A percentile compares a stretch with the other conserved stretches of the same genome.
phyloP scores from a whole-genome alignment of 2,888 invertebrate genomes.

The Ephialtes manifestator region DNA sequence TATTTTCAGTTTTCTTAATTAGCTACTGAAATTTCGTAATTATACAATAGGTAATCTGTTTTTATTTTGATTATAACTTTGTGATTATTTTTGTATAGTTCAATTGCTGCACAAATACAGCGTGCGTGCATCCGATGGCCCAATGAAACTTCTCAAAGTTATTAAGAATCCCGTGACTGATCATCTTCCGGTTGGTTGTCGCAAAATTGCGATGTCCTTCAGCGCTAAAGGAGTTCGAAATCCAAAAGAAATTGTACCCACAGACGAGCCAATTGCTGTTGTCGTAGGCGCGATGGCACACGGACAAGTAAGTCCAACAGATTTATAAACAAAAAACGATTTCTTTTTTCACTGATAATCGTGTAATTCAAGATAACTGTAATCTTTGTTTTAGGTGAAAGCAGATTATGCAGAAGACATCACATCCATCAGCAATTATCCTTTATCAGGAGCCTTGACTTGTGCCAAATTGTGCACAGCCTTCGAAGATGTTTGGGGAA shows the following conservation, averaged over 20 bases:
- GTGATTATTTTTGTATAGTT: slow-evolving; percentile 89
- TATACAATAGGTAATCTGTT: not conserved
- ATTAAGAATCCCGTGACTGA: slow-evolving; percentile 98
- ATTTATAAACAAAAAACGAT: not conserved
- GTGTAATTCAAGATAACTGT: not conserved
- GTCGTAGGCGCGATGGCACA: slow-evolving; percentile 99
- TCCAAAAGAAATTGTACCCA: slow-evolving; percentile 93
- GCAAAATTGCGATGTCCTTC: slow-evolving; percentile 96
- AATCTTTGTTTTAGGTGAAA: slow-evolving; percentile 86
- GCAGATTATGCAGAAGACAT: slow-evolving; percentile 96
- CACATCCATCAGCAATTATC: slow-evolving; percentile 98
- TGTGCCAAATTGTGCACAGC: slow-evolving; percentile 98
- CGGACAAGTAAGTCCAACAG: slow-evolving; percentile 91
- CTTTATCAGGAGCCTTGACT: slow-evolving; percentile 97
- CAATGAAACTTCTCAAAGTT: slow-evolving; percentile 96
- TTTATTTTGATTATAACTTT: not conserved
- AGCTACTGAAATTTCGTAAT: too few species aligned
- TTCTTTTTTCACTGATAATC: not conserved
- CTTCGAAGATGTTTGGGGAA: slow-evolving; percentile 97
- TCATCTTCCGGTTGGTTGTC: slow-evolving; percentile 97
- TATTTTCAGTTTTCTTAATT: too few species aligned
- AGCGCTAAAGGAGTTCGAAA: slow-evolving; percentile 91
- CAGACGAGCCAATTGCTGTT: slow-evolving; percentile 94
- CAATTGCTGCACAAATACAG: slow-evolving; percentile 98
- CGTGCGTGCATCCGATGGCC: slow-evolving; percentile 95